Base-by-base conservation (phyloP, 2,888 invertebrate species). In the Stenichneumon culpator region DNA sequence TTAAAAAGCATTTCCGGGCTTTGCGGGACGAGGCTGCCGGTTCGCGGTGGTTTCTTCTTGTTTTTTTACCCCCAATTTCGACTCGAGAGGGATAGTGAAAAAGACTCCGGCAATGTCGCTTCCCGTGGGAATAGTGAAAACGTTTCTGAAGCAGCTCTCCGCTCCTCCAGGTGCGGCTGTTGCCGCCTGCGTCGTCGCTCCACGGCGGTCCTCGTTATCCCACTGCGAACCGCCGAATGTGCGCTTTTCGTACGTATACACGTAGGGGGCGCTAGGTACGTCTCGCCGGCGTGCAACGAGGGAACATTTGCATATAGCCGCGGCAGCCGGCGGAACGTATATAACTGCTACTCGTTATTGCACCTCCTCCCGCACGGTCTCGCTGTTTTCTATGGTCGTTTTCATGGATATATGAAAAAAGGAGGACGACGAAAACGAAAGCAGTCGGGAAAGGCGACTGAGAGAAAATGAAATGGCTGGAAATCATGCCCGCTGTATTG, bases 291-390 rank as follows among this genome's bases (percentile, higher is more conserved):
- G 70, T 3, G 57, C 32, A 44, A 57, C 6, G 39, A 60, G 39
- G n/a, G 68, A 63, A 72, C 72, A 68, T 68, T 75, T 83, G 67
- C 75, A 52, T 73, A 83, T 47, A 70, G 47, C 6, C 22, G 52
- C n/a, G 65, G 65, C 74, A 73, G 72, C 67, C 25, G 52, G 68
- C 65, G 81, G 36, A 84, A 84, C 77, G 81, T 57, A 81, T 81
- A 84, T 80, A 77, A 77, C 73, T 78, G 78, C 81, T 78, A 69
- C 78, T 82, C 81, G 81, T 84, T 84, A 84, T 81, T 81, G 78
- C 81, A 81, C 74, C 78, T 78, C 69, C 63, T 68, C 57, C 57
- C 44, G 44, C 44, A 14, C 77, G 50, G 77, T 63, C 28, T 5
- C 73, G 63, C 73, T 73, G 44, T 73, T 77, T 81, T 77, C 83